Conservation (phyloP, 2,797 vertebrate species). For the Typhlichthys eigenmanni region DNA sequence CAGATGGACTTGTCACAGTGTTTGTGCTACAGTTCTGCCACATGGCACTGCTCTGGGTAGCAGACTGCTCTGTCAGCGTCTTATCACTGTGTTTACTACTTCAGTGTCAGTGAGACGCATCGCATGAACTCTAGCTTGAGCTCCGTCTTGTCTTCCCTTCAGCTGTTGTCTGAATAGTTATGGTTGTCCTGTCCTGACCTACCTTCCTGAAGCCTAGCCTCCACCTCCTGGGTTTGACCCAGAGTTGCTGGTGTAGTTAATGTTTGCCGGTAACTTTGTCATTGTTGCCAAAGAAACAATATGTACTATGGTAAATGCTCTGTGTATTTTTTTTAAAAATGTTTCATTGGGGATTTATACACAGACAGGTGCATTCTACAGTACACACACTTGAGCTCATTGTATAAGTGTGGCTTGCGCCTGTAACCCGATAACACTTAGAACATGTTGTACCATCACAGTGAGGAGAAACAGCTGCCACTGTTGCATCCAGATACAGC, state of each 20-base stretch:
- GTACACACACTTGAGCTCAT: background rate
- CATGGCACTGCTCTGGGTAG: constrained; percentile 14
- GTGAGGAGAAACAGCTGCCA: constrained; percentile 9
- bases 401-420: constrained; percentile 1
- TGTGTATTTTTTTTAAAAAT: background rate
- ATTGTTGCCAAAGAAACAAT: too few species aligned
- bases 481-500: too few species aligned
- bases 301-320: background rate
- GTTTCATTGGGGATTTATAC: background rate
- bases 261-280: too few species aligned
- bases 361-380: background rate
- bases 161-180: constrained; percentile 7
- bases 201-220: too few species aligned
- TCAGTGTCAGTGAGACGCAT: constrained; percentile 12
- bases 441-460: constrained; percentile 34
- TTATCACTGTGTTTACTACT: constrained; percentile 8
- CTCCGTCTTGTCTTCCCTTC: constrained; percentile 1
- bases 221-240: too few species aligned
- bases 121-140: constrained; percentile 18
- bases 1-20: constrained; percentile 58
- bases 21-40: constrained; percentile 34
- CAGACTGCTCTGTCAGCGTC: constrained; percentile 24
- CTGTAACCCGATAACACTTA: constrained; percentile 21
- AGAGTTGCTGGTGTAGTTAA: too few species aligned
- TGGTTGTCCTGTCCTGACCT: background rate